Percentiles rank a stretch among this genome's conserved stretches.
These are phyloP conservation scores for Folsomia candida DNA, from an alignment of 2,888 invertebrate species.

Conservation along the genomic window DNA sequence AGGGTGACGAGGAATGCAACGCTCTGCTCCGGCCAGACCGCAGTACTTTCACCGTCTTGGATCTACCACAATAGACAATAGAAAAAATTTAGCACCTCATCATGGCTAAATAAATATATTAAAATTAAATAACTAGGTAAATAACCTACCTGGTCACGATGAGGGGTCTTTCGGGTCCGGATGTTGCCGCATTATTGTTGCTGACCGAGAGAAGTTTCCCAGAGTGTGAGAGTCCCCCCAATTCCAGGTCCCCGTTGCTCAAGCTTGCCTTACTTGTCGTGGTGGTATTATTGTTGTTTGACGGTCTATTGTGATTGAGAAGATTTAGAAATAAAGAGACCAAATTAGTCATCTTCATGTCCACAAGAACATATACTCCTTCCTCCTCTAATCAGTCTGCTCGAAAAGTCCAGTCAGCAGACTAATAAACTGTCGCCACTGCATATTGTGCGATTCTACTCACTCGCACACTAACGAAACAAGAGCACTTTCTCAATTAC, in stretches of 20 bases:
- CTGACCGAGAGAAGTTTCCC: neutral
- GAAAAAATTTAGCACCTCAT: neutral
- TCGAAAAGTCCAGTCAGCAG: too few relatives aligned
- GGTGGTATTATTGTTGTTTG: neutral
- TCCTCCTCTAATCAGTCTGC: too few relatives aligned
- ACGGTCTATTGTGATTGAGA: neutral
- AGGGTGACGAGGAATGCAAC: neutral
- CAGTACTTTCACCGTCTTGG: neutral
- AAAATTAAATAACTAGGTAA: neutral
- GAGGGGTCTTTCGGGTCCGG: neutral
- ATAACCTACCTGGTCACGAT: neutral
- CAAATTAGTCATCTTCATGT: conserved; percentile 6
- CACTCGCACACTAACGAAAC: too few relatives aligned
- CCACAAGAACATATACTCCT: neutral
- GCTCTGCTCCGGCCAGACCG: neutral
- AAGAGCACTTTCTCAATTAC: too few relatives aligned
- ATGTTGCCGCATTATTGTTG: neutral
- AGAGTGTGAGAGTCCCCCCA: neutral
- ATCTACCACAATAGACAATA: neutral
- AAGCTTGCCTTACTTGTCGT: too few relatives aligned
- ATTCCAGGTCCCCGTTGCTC: too few relatives aligned
- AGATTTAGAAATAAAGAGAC: conserved; percentile 10
- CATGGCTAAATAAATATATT: neutral
- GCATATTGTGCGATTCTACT: too few relatives aligned
- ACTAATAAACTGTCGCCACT: too few relatives aligned